Evolutionary conservation across 2,113 vertebrate genomes (phyloP).

Genomic region (Monarcha castaneiventris): DNA sequence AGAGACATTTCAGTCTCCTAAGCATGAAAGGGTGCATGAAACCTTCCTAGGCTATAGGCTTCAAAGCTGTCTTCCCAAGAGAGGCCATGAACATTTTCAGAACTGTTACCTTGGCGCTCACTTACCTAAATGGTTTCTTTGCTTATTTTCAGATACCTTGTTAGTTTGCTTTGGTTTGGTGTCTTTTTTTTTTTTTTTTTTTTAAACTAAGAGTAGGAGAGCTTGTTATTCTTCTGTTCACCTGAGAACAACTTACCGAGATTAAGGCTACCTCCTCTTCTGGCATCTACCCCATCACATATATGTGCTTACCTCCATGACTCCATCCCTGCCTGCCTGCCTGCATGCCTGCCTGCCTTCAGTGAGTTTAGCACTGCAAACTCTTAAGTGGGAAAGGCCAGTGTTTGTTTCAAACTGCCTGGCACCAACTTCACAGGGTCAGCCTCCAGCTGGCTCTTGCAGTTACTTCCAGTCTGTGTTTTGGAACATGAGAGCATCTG

Average conservation of each 20-base stretch:
- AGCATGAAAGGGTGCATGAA: not conserved
- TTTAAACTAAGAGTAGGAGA: not conserved
- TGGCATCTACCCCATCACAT: not conserved
- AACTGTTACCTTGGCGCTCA: not conserved
- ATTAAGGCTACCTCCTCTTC: not conserved
- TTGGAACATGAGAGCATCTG: not conserved
- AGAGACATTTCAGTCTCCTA: not conserved
- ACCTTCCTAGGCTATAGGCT: not conserved
- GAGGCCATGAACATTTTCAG: not conserved
- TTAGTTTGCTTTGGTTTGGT: not conserved
- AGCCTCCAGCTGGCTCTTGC: constrained; percentile 18
- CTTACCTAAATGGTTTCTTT: not conserved
- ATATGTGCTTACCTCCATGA: not conserved
- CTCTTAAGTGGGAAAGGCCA: not conserved
- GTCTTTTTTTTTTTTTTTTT: not conserved
- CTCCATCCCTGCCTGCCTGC: not conserved
- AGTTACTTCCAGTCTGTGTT: not conserved
- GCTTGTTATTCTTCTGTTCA: not conserved
- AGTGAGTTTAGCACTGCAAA: not conserved
- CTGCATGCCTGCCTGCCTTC: not conserved
- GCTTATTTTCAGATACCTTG: not conserved
- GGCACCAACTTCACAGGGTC: not conserved
- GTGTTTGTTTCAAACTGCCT: not conserved
- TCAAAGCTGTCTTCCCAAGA: not conserved
- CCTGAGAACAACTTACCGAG: not conserved